phyloP scores from a whole-genome alignment of 2,113 vertebrate species.

The Marcusenius ussheri region DNA sequence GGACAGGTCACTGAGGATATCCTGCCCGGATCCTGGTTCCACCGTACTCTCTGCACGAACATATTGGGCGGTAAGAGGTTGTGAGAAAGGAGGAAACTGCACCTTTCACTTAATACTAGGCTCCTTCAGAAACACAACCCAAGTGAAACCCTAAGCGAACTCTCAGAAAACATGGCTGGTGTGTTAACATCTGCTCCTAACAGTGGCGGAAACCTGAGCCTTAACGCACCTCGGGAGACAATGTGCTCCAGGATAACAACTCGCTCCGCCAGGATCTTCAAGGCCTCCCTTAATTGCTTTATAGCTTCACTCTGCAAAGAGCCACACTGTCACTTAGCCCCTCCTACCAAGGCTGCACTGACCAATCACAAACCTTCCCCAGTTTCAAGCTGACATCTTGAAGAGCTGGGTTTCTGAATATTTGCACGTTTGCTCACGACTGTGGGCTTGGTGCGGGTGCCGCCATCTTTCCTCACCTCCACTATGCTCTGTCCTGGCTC shows the following conservation, averaged over 20 bases:
- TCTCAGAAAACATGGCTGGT: neutral
- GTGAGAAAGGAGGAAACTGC: neutral
- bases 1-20: slow-evolving; percentile 58
- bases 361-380: neutral
- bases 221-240: slow-evolving; percentile 82
- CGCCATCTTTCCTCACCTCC: slow-evolving; percentile 38
- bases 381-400: neutral
- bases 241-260: slow-evolving; percentile 96
- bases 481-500: slow-evolving; percentile 62
- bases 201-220: neutral
- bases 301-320: slow-evolving; percentile 70
- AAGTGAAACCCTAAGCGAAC: slow-evolving; percentile 11
- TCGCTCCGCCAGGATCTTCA: slow-evolving; percentile 94
- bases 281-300: slow-evolving; percentile 90
- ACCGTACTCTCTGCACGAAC: slow-evolving; percentile 70
- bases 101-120: neutral
- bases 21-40: slow-evolving; percentile 78
- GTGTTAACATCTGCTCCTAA: neutral
- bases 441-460: neutral
- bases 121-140: slow-evolving; percentile 2
- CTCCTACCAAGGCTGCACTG: neutral
- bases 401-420: neutral
- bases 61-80: slow-evolving; percentile 13
- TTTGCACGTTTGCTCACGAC: neutral
- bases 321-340: neutral